Percentiles rank a stretch among this genome's conserved stretches.
phyloP scores from a whole-genome alignment of 2,888 invertebrate genomes.

The Heliconius charithonia region DNA sequence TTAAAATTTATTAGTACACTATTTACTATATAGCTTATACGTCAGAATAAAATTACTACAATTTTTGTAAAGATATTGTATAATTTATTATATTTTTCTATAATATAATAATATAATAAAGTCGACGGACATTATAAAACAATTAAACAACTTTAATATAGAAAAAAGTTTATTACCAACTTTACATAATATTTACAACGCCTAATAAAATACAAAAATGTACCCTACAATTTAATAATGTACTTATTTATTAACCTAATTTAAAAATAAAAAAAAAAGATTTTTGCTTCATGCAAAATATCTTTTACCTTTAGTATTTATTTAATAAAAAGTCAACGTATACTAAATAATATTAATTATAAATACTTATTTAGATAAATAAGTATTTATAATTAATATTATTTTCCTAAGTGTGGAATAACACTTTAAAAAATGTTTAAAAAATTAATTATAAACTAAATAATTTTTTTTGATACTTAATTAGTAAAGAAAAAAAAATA shows the following conservation, averaged over 20 bases:
- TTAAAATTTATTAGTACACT: no score
- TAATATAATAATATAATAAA: no score
- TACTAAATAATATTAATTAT: slow-evolving; percentile 1
- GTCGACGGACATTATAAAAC: not conserved
- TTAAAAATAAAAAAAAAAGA: slow-evolving; percentile 42
- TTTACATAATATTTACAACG: slow-evolving; percentile 74
- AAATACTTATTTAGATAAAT: no score
- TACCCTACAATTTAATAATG: slow-evolving; percentile 61
- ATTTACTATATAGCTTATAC: no score
- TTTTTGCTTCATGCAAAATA: not conserved
- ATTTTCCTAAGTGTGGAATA: no score
- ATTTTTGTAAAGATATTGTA: no score
- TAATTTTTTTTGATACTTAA: not conserved
- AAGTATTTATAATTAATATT: no score
- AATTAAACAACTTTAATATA: slow-evolving; percentile 12
- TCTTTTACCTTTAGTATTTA: not conserved
- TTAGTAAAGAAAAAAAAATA: not conserved
- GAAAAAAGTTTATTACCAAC: slow-evolving; percentile 51
- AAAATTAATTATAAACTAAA: not conserved
- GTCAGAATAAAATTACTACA: no score
- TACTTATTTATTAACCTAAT: slow-evolving; percentile 59
- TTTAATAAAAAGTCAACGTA: slow-evolving; percentile 5
- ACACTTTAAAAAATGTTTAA: no score
- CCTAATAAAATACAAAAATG: slow-evolving; percentile 60
- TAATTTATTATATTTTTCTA: no score